Conservation (phyloP, 2,797 vertebrate species). For the Pantherophis vulpinus region DNA sequence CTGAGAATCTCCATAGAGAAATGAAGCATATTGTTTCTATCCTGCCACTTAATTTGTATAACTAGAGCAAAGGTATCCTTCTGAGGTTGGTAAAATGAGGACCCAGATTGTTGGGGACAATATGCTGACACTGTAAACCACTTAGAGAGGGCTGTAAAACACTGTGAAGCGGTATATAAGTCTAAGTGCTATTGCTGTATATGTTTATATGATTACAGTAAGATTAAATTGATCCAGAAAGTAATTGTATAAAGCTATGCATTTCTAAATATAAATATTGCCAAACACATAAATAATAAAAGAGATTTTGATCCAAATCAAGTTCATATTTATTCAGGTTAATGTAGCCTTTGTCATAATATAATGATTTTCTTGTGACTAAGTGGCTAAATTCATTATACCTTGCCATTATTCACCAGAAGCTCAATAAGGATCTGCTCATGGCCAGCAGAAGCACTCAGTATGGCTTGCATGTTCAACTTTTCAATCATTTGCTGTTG, state of each 20-base stretch:
- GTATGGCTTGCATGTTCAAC: constrained; percentile 92
- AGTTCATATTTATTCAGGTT: background rate
- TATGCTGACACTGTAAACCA: too few species aligned
- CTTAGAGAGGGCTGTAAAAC: too few species aligned
- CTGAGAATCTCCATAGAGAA: background rate
- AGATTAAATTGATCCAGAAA: background rate
- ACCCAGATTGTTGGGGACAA: too few species aligned
- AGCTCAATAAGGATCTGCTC: constrained; percentile 88
- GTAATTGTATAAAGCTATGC: background rate
- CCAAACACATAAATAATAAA: background rate
- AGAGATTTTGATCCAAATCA: background rate
- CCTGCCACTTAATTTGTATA: background rate
- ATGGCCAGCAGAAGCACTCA: constrained; percentile 78
- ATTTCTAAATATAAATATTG: background rate
- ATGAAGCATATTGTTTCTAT: background rate
- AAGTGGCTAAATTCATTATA: constrained; percentile 50
- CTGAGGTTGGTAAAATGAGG: too few species aligned
- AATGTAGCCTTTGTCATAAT: background rate
- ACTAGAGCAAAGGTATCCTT: background rate
- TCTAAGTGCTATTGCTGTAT: background rate
- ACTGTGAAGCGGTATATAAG: too few species aligned
- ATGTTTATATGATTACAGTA: background rate
- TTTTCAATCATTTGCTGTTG: constrained; percentile 91
- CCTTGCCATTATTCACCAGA: constrained; percentile 85
- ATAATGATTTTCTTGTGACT: background rate